A percentile compares a stretch with the other conserved stretches of the same genome.
phyloP scores from a whole-genome alignment of 2,797 vertebrate genomes.

The Cyclopterus lumpus region DNA sequence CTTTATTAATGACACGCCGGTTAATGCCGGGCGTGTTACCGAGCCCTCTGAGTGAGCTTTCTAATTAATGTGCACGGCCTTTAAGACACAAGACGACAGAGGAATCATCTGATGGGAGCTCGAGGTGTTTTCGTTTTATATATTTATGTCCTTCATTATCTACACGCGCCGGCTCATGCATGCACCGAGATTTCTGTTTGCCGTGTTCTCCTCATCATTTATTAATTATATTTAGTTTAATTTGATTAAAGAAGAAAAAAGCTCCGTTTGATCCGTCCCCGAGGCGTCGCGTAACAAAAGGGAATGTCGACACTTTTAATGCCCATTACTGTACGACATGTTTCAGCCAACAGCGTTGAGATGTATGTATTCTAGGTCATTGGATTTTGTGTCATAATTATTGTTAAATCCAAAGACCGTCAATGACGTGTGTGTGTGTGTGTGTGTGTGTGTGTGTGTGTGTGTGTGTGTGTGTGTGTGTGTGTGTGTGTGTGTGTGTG shows the following conservation, averaged over 20 bases:
- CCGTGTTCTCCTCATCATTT: not conserved
- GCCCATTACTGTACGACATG: not conserved
- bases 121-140: conserved; percentile 27
- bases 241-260: conserved; percentile 18
- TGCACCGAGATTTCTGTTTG: not conserved
- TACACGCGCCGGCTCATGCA: not conserved
- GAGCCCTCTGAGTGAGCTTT: conserved; percentile 35
- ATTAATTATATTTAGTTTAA: conserved; percentile 1
- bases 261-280: conserved; percentile 8
- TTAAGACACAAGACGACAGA: conserved; percentile 35
- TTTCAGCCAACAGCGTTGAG: conserved; percentile 24
- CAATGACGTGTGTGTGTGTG: not conserved
- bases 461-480: too few relatives aligned
- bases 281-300: conserved; percentile 9
- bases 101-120: conserved; percentile 29
- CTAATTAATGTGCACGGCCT: conserved; percentile 54
- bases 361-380: not conserved
- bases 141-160: conserved; percentile 22
- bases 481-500: too few relatives aligned
- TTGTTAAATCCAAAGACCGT: not conserved
- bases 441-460: too few relatives aligned
- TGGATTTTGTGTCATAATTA: not conserved
- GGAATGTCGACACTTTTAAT: not conserved
- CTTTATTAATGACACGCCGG: conserved; percentile 67
- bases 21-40: conserved; percentile 43